These are phyloP conservation scores for Orius insidiosus DNA, from an alignment of 1,140 invertebrate species.

Conservation along the genomic window DNA sequence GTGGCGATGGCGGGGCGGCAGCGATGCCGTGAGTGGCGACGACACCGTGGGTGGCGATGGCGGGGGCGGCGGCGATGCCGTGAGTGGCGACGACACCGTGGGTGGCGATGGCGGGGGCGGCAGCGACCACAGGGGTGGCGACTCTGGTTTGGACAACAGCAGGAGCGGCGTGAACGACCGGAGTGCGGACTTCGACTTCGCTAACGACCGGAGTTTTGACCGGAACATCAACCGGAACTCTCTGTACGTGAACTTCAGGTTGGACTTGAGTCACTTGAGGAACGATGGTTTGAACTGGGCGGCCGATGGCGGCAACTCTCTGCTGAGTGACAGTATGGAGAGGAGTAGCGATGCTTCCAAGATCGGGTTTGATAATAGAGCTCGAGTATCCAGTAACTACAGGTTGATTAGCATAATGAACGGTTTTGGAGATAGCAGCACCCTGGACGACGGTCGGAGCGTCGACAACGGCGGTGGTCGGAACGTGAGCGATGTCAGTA, in stretches of 20 bases:
- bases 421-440: conserved; percentile 23
- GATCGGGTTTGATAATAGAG: conserved; percentile 20
- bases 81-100: no score
- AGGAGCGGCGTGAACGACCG: conserved; percentile 22
- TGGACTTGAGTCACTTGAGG: conserved; percentile 21
- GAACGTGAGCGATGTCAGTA: no score
- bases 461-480: no score
- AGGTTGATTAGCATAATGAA: conserved; percentile 26
- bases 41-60: no score
- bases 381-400: conserved; percentile 26
- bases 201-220: no score
- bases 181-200: conserved; percentile 21
- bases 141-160: conserved; percentile 25
- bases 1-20: no score
- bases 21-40: no score
- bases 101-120: conserved; percentile 21
- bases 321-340: conserved; percentile 16
- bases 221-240: conserved; percentile 19
- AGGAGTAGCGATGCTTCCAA: conserved; percentile 18
- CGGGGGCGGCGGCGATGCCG: no score
- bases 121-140: conserved; percentile 23
- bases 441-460: conserved; percentile 26
- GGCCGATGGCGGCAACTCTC: conserved; percentile 16
- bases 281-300: conserved; percentile 19
- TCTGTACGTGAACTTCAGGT: conserved; percentile 19